A percentile compares a stretch with the other conserved stretches of the same genome.
These are phyloP conservation scores for Sylvia borin DNA, from an alignment of 2,797 vertebrate species.

Conservation along the genomic window DNA sequence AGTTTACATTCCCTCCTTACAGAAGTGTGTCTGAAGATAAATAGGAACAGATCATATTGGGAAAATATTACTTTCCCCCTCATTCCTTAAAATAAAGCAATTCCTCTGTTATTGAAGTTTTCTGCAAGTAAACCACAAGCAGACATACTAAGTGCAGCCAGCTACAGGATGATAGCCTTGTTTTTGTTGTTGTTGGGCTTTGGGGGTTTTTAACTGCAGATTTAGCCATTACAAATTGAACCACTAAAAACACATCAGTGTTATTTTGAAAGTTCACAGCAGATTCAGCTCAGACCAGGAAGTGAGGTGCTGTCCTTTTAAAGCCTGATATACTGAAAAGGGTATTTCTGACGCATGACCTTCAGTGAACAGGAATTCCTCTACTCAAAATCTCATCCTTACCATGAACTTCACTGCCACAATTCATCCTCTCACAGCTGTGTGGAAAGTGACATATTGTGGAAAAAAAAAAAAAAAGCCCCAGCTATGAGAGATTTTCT, in stretches of 20 bases:
- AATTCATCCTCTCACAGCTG: conserved; percentile 64
- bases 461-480: background rate
- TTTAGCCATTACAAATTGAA: conserved; percentile 21
- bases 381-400: conserved; percentile 67
- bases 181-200: conserved; percentile 49
- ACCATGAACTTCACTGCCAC: conserved; percentile 54
- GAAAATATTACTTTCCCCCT: background rate
- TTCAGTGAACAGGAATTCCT: conserved; percentile 76
- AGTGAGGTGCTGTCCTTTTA: conserved; percentile 73
- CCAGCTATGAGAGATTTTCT: background rate
- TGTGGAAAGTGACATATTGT: conserved; percentile 36
- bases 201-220: conserved; percentile 6
- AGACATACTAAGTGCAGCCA: background rate
- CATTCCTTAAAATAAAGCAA: background rate
- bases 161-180: conserved; percentile 16
- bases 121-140: conserved; percentile 40
- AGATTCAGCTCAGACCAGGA: conserved; percentile 63
- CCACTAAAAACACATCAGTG: background rate
- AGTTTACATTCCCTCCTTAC: background rate
- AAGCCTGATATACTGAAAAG: conserved; percentile 66
- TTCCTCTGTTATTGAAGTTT: background rate
- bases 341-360: conserved; percentile 76
- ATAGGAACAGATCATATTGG: background rate
- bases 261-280: conserved; percentile 55
- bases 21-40: background rate